Conservation (phyloP, 2,113 vertebrate species). For the Meriones unguiculatus region DNA sequence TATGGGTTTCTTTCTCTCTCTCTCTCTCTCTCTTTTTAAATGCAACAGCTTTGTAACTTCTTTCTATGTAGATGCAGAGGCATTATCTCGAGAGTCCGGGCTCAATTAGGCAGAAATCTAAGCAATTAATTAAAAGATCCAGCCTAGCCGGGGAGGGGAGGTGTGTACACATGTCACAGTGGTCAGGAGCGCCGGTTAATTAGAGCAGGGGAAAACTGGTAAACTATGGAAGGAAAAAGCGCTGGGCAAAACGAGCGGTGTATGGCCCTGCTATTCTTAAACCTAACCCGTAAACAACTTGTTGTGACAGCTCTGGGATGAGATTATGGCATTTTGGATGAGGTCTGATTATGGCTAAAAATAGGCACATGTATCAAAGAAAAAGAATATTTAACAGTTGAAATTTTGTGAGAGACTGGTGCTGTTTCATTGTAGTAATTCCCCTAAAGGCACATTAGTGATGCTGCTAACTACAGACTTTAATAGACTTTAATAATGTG, state of each 20-base stretch:
- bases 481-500: constrained; percentile 90
- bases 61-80: constrained; percentile 37
- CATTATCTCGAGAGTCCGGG: constrained; percentile 57
- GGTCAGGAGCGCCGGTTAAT: constrained; percentile 69
- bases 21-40: background rate
- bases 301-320: constrained; percentile 71
- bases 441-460: constrained; percentile 87
- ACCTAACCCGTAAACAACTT: constrained; percentile 70
- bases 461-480: constrained; percentile 89
- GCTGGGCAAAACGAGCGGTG: constrained; percentile 64
- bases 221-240: constrained; percentile 61
- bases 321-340: constrained; percentile 69
- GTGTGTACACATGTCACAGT: constrained; percentile 51
- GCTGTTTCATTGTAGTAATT: constrained; percentile 85
- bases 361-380: constrained; percentile 81
- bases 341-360: constrained; percentile 84
- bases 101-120: constrained; percentile 59
- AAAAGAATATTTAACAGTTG: constrained; percentile 87
- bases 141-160: constrained; percentile 54
- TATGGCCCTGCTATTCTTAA: constrained; percentile 45
- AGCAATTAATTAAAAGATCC: constrained; percentile 71
- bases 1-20: constrained; percentile 11
- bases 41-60: constrained; percentile 35
- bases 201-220: constrained; percentile 58
- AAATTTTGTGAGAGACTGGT: constrained; percentile 86